Conservation (phyloP, 2,888 invertebrate genomes). For the Xestia sexstrigata region DNA sequence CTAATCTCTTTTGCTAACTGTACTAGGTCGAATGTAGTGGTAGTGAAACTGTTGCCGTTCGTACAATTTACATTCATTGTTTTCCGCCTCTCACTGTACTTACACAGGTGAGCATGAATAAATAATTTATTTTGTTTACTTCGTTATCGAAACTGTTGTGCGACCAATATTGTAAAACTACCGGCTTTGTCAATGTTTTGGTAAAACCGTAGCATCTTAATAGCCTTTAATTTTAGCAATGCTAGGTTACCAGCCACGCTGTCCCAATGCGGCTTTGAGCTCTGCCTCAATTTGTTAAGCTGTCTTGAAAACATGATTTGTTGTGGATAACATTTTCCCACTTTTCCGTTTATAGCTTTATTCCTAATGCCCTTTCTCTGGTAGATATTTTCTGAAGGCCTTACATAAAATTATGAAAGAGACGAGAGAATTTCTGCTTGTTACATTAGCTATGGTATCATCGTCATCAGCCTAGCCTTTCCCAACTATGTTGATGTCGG, state of each 20-base stretch:
- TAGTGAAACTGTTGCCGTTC: constrained; percentile 33
- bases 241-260: not conserved
- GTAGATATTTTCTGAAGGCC: too few relatives aligned
- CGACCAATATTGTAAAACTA: constrained; percentile 1
- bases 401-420: too few relatives aligned
- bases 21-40: constrained; percentile 25
- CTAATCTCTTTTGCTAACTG: constrained; percentile 12
- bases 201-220: not conserved
- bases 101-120: constrained; percentile 37
- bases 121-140: constrained; percentile 46
- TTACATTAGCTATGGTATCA: not conserved
- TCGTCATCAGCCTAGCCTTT: too few relatives aligned
- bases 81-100: constrained; percentile 27
- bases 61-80: constrained; percentile 50
- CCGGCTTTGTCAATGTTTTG: not conserved
- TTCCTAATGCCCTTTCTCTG: not conserved
- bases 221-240: not conserved
- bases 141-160: constrained; percentile 9
- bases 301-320: not conserved
- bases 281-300: not conserved
- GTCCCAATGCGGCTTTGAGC: not conserved
- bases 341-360: not conserved
- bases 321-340: not conserved
- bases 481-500: not conserved
- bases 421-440: not conserved